A percentile compares a stretch with the other conserved stretches of the same genome.
These are phyloP conservation scores for Etheostoma nigrum DNA, from an alignment of 2,797 vertebrate genomes.

Conservation along the genomic window DNA sequence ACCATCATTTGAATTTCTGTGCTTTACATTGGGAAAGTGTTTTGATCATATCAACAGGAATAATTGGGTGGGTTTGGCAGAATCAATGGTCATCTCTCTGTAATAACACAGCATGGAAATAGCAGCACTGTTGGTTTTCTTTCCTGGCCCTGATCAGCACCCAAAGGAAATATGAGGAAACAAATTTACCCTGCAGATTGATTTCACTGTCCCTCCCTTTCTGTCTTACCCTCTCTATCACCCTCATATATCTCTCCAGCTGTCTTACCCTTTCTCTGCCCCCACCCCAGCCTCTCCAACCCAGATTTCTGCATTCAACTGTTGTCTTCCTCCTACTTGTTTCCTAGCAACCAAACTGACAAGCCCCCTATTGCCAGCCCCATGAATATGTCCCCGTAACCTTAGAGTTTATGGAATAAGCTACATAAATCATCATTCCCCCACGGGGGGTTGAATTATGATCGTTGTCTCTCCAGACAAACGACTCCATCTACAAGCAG, in stretches of 20 bases:
- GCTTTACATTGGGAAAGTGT: conserved; percentile 37
- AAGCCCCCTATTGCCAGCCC: conserved; percentile 80
- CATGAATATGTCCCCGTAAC: conserved; percentile 70
- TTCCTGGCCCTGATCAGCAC: conserved; percentile 42
- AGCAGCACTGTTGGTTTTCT: conserved; percentile 51
- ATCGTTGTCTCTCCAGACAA: conserved; percentile 30
- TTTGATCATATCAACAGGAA: conserved; percentile 54
- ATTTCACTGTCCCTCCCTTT: conserved; percentile 23
- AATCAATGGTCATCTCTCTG: conserved; percentile 54
- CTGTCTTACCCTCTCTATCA: conserved; percentile 12
- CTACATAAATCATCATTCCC: conserved; percentile 68
- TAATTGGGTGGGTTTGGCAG: conserved; percentile 43
- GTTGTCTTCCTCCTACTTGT: conserved; percentile 82
- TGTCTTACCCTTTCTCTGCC: conserved; percentile 37
- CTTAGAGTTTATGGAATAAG: conserved; percentile 70
- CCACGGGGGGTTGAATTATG: conserved; percentile 55
- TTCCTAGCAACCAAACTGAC: conserved; percentile 87
- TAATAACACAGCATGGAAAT: conserved; percentile 43
- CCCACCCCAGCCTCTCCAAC: conserved; percentile 29
- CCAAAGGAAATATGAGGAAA: conserved; percentile 65
- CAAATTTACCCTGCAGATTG: conserved; percentile 51
- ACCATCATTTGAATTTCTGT: conserved; percentile 39
- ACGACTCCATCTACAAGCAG: conserved; percentile 26
- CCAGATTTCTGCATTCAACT: conserved; percentile 77
- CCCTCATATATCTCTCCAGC: conserved; percentile 35